Evolutionary conservation across 1,140 invertebrate species (phyloP), one percentile per base, ranked within the genome.

Genomic region (Aphaenogaster rudis): DNA sequence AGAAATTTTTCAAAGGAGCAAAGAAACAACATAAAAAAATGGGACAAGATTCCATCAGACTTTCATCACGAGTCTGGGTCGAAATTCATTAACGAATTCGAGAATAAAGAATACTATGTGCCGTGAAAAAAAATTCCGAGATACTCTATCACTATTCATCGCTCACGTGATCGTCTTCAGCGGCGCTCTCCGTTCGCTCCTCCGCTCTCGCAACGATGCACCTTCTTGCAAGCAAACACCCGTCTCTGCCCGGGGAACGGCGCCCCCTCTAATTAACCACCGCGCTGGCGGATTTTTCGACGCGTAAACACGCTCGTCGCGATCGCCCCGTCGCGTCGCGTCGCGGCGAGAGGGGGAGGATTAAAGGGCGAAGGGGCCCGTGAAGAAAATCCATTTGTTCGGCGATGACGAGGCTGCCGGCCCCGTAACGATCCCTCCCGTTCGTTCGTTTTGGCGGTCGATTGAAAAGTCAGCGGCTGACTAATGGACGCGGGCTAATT

Each of bases 401-500:
- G 67, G 74, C 87, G 90, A 91, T 91, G 90, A 91, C 90, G 90
- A 86, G 88, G 91, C 90, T 87, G 74, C 52, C 45, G 71, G 74
- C 52, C 86, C 71, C 86, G 86, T 91, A 91, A 91, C 90, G 84
- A 90, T 90, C 90, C 78, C 86, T 54, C 66, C 79, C 76, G 71
- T 74, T 61, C 88, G 85, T 85, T 91, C 88, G 91, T 93, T 93
- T 93, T 89, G 88, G 90, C 89, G 79, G 89, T 86, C 90, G 92
- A 94, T 93, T 94, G 93, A 94, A 94, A 94, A 94, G 90, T 93
- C 92, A 93, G 90, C 86, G 80, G 84, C 84, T 92, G 89, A 91
- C 93, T 93, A 94, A 93, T 93, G 93, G 91, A 91, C 86, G 84
- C 90, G 63, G 85, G 92, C 92, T 94, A 94, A 94, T 93, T 93